Conservation (phyloP, 64 coral and sea anemone species). For the Montipora efflorescens region DNA sequence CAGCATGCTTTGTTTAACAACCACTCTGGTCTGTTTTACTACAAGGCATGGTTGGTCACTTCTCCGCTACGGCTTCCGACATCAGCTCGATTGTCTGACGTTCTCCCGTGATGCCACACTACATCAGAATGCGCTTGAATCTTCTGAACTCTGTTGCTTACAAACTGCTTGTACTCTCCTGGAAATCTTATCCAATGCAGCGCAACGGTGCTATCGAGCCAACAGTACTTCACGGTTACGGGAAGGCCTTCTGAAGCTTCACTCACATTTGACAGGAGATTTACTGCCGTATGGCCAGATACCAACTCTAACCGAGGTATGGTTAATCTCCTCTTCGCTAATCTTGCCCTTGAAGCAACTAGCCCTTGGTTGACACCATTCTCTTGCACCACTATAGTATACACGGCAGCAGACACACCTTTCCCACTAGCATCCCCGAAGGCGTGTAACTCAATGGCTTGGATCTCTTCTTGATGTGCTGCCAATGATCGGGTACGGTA, state of each 20-base stretch:
- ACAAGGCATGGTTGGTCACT: slow-evolving; percentile 10
- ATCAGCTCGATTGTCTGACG: slow-evolving; percentile 51
- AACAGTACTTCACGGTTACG: slow-evolving; percentile 26
- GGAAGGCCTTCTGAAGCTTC: slow-evolving; percentile 44
- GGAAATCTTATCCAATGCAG: slow-evolving; percentile 46
- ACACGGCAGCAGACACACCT: neutral
- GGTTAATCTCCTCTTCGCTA: slow-evolving; percentile 21
- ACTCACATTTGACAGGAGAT: slow-evolving; percentile 51
- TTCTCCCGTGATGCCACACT: slow-evolving; percentile 35
- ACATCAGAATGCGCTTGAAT: slow-evolving; percentile 22
- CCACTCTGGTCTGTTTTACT: slow-evolving; percentile 60
- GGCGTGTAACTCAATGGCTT: slow-evolving; percentile 34
- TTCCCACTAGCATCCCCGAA: neutral
- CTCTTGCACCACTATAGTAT: slow-evolving; percentile 1
- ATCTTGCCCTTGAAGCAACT: slow-evolving; percentile 36
- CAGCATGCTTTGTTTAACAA: slow-evolving; percentile 26
- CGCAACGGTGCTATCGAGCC: slow-evolving; percentile 51
- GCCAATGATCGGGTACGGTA: neutral
- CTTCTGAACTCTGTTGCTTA: slow-evolving; percentile 51
- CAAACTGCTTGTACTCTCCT: slow-evolving; percentile 64
- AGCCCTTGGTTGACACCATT: slow-evolving; percentile 18
- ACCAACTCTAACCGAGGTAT: slow-evolving; percentile 53
- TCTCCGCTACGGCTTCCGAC: slow-evolving; percentile 33
- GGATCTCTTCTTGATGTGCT: neutral
- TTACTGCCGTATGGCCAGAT: slow-evolving; percentile 44